A percentile compares a stretch with the other conserved stretches of the same genome.
phyloP scores from a whole-genome alignment of 2,797 vertebrate genomes.

The Mionectes olivaceus region DNA sequence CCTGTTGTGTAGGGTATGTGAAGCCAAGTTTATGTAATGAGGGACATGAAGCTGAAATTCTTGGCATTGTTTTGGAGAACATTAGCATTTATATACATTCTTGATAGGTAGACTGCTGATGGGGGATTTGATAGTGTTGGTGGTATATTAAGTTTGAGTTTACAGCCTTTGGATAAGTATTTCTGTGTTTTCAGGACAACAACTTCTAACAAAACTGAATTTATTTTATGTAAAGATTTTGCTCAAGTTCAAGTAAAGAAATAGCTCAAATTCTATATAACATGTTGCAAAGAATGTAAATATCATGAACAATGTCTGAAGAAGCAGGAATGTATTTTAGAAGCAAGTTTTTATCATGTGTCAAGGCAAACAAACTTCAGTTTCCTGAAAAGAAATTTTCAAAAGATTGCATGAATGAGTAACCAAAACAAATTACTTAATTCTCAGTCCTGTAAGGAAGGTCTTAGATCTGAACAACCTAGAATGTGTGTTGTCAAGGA shows the following conservation, averaged over 20 bases:
- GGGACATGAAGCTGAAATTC: neutral
- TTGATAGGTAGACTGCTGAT: neutral
- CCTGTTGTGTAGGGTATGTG: neutral
- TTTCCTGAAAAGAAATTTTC: neutral
- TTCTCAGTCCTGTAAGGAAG: neutral
- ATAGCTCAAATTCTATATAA: neutral
- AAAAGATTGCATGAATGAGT: neutral
- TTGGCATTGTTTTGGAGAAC: neutral
- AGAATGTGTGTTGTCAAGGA: neutral
- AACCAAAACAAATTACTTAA: neutral
- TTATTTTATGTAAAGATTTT: neutral
- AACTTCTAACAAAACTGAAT: neutral
- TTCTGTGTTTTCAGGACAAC: neutral
- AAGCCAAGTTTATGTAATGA: neutral
- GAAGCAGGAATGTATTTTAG: neutral
- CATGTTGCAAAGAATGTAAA: neutral
- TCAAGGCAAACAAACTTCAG: neutral
- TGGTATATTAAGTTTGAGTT: neutral
- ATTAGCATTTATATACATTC: neutral
- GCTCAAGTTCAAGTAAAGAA: neutral
- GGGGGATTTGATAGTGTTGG: neutral
- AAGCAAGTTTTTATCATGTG: neutral
- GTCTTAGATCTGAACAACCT: neutral
- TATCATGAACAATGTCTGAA: neutral
- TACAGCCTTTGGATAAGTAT: neutral